Conservation (phyloP, 1,140 invertebrate species). For the Brachionus rotundiformis region DNA sequence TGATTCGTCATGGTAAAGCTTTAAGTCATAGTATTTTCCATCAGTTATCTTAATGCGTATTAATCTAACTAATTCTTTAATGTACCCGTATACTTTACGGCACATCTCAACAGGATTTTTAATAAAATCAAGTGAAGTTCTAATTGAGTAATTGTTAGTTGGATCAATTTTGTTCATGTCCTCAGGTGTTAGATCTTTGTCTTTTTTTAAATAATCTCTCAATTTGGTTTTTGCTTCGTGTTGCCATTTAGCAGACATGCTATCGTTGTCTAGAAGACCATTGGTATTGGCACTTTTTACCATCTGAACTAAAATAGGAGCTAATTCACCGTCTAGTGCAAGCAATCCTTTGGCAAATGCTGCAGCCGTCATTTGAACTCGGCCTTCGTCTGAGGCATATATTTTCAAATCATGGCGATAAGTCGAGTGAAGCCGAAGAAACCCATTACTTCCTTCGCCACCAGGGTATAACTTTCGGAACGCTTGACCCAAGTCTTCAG, state of each 20-base stretch:
- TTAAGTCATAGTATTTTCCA: constrained; percentile 59
- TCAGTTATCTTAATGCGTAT: constrained; percentile 40
- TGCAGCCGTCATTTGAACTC: constrained; percentile 98
- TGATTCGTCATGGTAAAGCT: constrained; percentile 92
- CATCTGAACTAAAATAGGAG: constrained; percentile 98
- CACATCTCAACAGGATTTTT: constrained; percentile 81
- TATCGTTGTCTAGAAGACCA: constrained; percentile 91
- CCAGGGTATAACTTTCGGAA: constrained; percentile 97
- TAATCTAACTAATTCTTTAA: constrained; percentile 55
- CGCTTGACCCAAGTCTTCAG: constrained; percentile 92
- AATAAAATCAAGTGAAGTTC: constrained; percentile 72
- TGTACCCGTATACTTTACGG: constrained; percentile 38
- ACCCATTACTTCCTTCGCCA: constrained; percentile 75
- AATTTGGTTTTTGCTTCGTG: constrained; percentile 42
- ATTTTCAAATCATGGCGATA: constrained; percentile 99
- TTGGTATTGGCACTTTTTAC: constrained; percentile 99
- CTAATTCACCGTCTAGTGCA: constrained; percentile 94
- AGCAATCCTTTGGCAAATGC: constrained; percentile 97
- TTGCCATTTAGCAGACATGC: constrained; percentile 72
- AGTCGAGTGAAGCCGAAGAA: constrained; percentile 90
- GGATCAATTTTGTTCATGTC: constrained; percentile 46
- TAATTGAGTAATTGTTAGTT: constrained; percentile 36
- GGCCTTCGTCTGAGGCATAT: constrained; percentile 96
- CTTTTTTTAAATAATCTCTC: constrained; percentile 32
- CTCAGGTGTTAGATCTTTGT: not conserved